phyloP scores from a whole-genome alignment of 2,113 vertebrate genomes.

The Pithys albifrons region DNA sequence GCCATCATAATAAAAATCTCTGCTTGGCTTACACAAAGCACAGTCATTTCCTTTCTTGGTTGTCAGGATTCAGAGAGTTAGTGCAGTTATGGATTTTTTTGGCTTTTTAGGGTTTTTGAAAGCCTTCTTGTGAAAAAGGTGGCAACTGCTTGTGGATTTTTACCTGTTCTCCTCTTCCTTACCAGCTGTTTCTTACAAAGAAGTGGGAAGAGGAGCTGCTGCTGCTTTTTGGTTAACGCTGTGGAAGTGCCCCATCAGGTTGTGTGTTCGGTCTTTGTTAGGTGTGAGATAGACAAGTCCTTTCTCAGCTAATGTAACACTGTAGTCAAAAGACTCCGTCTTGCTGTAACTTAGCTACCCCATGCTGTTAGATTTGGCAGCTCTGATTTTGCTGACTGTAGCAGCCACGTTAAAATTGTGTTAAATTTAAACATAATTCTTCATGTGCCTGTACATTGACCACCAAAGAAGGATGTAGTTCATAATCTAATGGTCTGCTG shows the following conservation, averaged over 20 bases:
- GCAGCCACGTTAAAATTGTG: neutral
- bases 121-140: neutral
- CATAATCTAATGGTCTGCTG: neutral
- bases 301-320: neutral
- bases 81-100: neutral
- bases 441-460: neutral
- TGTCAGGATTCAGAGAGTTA: neutral
- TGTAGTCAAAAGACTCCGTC: neutral
- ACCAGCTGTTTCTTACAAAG: neutral
- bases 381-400: neutral
- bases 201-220: neutral
- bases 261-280: rapidly evolving
- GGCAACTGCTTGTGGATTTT: neutral
- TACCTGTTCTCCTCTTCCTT: neutral
- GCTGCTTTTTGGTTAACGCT: neutral
- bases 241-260: neutral
- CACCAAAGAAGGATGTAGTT: neutral
- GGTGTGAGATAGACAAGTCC: neutral
- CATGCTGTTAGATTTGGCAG: neutral
- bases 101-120: neutral
- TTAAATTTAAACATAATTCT: neutral
- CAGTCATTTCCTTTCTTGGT: neutral
- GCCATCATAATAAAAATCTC: neutral
- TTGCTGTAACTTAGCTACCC: neutral
- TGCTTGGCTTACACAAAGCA: neutral